Evolutionary conservation across 2,113 vertebrate genomes (phyloP), one percentile per base, ranked within the genome.

Genomic region (Nothocercus nigrocapillus): DNA sequence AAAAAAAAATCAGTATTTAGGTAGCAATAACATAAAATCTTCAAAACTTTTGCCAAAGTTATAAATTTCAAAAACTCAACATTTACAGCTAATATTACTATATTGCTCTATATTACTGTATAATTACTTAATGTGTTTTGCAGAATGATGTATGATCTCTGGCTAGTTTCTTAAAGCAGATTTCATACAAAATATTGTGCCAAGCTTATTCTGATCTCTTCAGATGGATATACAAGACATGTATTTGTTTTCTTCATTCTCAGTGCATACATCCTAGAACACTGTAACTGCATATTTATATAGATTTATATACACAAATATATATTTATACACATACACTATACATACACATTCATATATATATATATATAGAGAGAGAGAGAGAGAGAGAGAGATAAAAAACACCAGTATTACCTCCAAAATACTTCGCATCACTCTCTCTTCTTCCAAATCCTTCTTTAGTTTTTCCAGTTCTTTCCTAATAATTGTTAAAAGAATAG

Each of bases 401-500:
- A 51, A 24, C 24, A 53, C 51, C 27, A 59, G 45, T 44, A 3
- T 97, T 98, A 99, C 99, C 99, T 99, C 99, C 88, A 99, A 97
- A 38, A 96, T 93, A 91, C 97, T 94, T 27, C 99, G 98, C 95
- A 99, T 97, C 82, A 96, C 58, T 92, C 98, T 98, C 78, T 99
- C 99, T 82, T 99, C 98, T 86, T 99, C 98, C 97, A 99, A 97
- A 88, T 99, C 99, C 92, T 93, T 98, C 93, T 98, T 98, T 7
- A 99, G 95, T 91, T 98, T 99, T 72, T 98, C 96, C 56, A 99
- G 98, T 98, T 99, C 98, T 98, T 98, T 99, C 98, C 99, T 99
- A 97, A 61, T 90, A 95, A 89, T 5, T 47, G 34, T 90, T 24
- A 83, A 85, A 10, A 64, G 1, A 70, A 2, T 24, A 94, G 40